A percentile compares a stretch with the other conserved stretches of the same genome.
Evolutionary conservation across 2,797 vertebrate genomes (phyloP).

Genomic region (Euphonia xanthogaster): DNA sequence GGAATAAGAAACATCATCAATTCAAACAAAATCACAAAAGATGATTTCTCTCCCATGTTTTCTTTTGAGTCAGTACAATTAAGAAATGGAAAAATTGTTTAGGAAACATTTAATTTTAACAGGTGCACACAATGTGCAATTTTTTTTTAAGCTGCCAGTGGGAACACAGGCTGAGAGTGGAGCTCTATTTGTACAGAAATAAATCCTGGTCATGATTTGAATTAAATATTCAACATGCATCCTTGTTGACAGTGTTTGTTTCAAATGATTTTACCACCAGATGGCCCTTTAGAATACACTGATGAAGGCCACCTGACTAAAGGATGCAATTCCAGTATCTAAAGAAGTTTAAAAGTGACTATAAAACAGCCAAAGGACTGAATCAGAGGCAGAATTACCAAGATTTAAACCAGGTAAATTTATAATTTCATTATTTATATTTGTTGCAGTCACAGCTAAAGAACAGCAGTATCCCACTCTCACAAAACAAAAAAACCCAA

Average conservation of each 20-base stretch:
- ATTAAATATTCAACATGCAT: slow-evolving; percentile 33
- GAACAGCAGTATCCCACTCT: not conserved
- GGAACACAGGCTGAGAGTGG: not conserved
- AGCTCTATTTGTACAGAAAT: not conserved
- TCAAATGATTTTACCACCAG: slow-evolving; percentile 44
- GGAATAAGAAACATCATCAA: not conserved
- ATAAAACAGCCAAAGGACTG: not conserved
- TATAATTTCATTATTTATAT: not conserved
- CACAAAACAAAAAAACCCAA: not conserved
- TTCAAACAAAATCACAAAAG: not conserved
- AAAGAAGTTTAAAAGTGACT: not conserved
- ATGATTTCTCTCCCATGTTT: not conserved
- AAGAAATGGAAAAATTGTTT: not conserved
- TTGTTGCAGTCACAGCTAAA: not conserved
- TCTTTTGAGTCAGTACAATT: not conserved
- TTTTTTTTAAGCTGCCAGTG: not conserved
- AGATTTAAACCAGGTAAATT: not conserved
- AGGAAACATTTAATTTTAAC: slow-evolving; percentile 54
- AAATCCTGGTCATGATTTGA: slow-evolving; percentile 7
- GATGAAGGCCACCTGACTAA: slow-evolving; percentile 52
- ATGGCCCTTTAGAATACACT: slow-evolving; percentile 36
- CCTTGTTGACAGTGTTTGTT: slow-evolving; percentile 45
- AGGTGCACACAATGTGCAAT: slow-evolving; percentile 21
- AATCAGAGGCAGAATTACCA: not conserved
- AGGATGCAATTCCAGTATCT: slow-evolving; percentile 4